phyloP scores from a whole-genome alignment of 2,797 vertebrate genomes.

The Mionectes olivaceus region DNA sequence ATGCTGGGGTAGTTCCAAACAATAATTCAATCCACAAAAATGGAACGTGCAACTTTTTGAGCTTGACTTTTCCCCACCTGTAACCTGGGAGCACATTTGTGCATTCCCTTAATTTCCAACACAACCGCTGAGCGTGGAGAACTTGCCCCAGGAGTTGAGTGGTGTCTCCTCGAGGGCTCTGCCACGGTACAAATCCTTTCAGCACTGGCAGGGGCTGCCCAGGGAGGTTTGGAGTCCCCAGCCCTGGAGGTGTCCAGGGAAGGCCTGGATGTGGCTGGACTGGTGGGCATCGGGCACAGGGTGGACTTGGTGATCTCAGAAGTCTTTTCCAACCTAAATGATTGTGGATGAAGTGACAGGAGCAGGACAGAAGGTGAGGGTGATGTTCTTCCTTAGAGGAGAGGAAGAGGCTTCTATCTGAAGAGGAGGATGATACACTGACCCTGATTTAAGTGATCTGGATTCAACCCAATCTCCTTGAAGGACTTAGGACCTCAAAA shows the following conservation, averaged over 20 bases:
- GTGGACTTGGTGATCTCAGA: neutral
- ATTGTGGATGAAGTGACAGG: neutral
- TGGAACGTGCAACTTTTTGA: neutral
- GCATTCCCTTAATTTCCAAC: neutral
- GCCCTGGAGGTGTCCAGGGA: neutral
- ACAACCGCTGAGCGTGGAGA: rapidly evolving
- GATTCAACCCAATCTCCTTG: neutral
- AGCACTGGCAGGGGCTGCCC: neutral
- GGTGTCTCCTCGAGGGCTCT: neutral
- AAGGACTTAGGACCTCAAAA: neutral
- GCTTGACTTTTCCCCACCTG: neutral
- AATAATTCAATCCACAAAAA: neutral
- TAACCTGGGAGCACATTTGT: rapidly evolving
- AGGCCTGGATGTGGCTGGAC: neutral
- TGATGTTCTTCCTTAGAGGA: neutral
- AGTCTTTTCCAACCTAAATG: neutral
- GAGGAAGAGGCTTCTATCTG: neutral
- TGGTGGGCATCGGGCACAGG: neutral
- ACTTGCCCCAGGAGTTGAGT: neutral
- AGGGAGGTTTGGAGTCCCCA: neutral
- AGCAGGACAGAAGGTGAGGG: neutral
- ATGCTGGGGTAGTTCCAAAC: neutral
- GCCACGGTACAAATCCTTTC: rapidly evolving
- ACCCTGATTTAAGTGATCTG: neutral
- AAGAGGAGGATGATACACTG: neutral